These are phyloP conservation scores for Etheostoma cragini DNA, from an alignment of 2,113 vertebrate genomes.

Conservation along the genomic window DNA sequence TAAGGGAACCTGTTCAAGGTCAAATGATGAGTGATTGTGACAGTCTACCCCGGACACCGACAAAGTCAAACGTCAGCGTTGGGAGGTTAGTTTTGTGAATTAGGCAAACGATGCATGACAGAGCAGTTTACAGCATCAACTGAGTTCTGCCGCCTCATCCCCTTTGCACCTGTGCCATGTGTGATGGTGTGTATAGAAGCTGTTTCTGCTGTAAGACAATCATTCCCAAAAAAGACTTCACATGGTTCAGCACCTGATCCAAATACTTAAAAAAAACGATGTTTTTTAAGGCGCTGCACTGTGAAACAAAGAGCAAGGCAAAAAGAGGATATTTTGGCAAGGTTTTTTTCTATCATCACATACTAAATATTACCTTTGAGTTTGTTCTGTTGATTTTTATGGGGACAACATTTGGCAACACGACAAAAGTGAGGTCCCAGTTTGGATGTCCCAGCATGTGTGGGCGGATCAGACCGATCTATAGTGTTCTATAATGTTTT, in stretches of 20 bases:
- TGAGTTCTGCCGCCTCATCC: slow-evolving; percentile 37
- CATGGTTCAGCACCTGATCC: neutral
- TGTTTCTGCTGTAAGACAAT: slow-evolving; percentile 17
- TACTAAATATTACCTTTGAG: neutral
- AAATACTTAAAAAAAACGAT: neutral
- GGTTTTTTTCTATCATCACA: neutral
- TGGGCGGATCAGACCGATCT: no score
- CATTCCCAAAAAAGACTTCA: neutral
- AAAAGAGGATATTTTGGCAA: neutral
- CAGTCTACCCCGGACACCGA: neutral
- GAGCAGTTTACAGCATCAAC: slow-evolving; percentile 13
- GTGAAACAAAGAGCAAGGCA: neutral
- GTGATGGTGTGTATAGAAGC: neutral
- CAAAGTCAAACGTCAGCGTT: slow-evolving; percentile 37
- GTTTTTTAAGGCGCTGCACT: neutral
- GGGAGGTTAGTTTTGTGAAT: slow-evolving; percentile 40
- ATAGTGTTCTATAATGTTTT: no score
- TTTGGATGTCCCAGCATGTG: no score
- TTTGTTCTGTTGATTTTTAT: neutral
- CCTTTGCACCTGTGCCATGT: slow-evolving; percentile 39
- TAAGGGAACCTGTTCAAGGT: neutral
- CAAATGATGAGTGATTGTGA: slow-evolving; percentile 1
- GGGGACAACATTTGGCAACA: no score
- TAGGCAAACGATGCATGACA: slow-evolving; percentile 32
- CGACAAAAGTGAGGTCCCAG: no score